A percentile compares a stretch with the other conserved stretches of the same genome.
phyloP scores from a whole-genome alignment of 2,797 vertebrate species.

The Catamblyrhynchus diadema region DNA sequence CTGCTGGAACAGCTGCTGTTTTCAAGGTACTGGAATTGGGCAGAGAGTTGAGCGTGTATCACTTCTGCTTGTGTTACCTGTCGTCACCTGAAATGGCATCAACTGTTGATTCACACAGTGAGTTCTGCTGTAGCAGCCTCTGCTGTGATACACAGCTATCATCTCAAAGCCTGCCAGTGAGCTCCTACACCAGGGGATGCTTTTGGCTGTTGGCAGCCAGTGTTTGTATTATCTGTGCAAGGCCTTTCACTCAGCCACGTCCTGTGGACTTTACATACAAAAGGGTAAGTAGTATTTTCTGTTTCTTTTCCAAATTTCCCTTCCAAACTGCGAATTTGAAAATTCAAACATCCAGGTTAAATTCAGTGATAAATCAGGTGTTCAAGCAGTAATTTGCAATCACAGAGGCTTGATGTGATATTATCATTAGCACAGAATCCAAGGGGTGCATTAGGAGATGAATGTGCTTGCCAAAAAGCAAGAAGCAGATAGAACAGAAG shows the following conservation, averaged over 20 bases:
- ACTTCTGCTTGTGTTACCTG: conserved; percentile 13
- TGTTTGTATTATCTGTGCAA: background rate
- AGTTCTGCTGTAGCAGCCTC: background rate
- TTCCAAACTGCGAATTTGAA: background rate
- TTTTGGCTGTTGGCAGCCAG: background rate
- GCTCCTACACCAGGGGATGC: background rate
- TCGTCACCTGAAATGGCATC: conserved; percentile 26
- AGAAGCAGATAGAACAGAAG: background rate
- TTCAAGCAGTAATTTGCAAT: background rate
- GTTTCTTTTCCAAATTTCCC: background rate
- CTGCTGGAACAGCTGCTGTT: background rate
- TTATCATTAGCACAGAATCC: background rate
- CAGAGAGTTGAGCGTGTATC: background rate
- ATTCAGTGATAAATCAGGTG: background rate
- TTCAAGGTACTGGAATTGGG: background rate
- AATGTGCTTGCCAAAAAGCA: background rate
- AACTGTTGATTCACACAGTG: background rate
- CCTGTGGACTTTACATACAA: background rate
- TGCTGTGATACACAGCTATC: background rate
- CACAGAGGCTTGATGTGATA: background rate
- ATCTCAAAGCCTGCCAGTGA: background rate
- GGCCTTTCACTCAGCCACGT: background rate
- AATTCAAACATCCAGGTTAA: background rate
- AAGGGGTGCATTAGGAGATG: background rate
- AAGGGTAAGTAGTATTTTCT: background rate